A percentile compares a stretch with the other conserved stretches of the same genome.
These are phyloP conservation scores for Gasterosteus nipponicus DNA, from an alignment of 2,113 vertebrate genomes.

Conservation along the genomic window DNA sequence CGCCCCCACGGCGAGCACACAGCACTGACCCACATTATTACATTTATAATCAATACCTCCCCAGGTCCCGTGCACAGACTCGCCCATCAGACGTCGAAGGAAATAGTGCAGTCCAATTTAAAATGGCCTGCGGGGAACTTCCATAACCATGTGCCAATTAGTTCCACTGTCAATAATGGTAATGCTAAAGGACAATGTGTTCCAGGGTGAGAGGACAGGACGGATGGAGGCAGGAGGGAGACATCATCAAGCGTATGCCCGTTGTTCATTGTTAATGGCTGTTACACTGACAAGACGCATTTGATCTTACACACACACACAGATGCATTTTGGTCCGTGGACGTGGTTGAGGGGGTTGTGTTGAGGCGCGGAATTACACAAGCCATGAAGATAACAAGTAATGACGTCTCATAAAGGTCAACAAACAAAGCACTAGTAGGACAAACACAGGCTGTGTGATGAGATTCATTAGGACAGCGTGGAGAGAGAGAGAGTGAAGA, in stretches of 20 bases:
- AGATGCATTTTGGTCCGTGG: slow-evolving; percentile 2
- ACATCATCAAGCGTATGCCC: slow-evolving; percentile 56
- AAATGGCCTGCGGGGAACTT: slow-evolving; percentile 63
- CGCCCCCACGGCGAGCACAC: slow-evolving; percentile 52
- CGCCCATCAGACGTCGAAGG: slow-evolving; percentile 54
- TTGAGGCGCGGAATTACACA: slow-evolving; percentile 57
- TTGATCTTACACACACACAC: slow-evolving; percentile 47
- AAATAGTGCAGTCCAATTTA: slow-evolving; percentile 74
- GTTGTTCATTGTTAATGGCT: slow-evolving; percentile 69
- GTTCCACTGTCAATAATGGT: slow-evolving; percentile 74
- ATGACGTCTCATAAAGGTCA: slow-evolving; percentile 75
- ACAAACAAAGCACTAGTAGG: slow-evolving; percentile 67
- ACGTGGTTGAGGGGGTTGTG: slow-evolving; percentile 35
- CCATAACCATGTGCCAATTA: slow-evolving; percentile 77
- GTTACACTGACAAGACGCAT: slow-evolving; percentile 69
- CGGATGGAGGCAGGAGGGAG: slow-evolving; percentile 42
- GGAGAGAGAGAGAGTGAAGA: slow-evolving; percentile 31
- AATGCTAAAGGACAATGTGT: slow-evolving; percentile 70
- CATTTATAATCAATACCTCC: slow-evolving; percentile 73
- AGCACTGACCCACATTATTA: slow-evolving; percentile 69
- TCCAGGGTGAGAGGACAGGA: slow-evolving; percentile 51
- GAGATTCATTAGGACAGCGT: slow-evolving; percentile 70
- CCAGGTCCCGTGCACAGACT: slow-evolving; percentile 48
- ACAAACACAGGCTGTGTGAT: slow-evolving; percentile 61
- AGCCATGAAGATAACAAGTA: slow-evolving; percentile 69